Base-by-base conservation (phyloP, 1,140 invertebrate species). In the Drosophila melanogaster region DNA sequence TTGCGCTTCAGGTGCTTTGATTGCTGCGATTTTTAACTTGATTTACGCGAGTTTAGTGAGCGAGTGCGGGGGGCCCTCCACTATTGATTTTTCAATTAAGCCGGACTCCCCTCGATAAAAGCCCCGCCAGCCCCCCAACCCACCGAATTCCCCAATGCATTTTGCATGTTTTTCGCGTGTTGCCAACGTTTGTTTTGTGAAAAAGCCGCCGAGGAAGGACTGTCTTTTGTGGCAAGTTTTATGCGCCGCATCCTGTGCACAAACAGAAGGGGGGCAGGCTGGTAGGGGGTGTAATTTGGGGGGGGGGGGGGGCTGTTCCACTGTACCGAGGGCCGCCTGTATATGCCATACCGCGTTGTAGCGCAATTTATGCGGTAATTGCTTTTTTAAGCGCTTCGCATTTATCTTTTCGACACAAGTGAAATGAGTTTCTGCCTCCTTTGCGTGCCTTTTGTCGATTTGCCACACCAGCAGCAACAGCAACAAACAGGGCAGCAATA, bases 321-420 rank as follows among this genome's bases (percentile, higher is more conserved):
- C 60, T 70, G 73, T 58, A 30, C 8, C 26, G 26, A 64, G 62
- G 33, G 43, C 1, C 30, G 50, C 22, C 14, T 41, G 54, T 11
- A 33, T 15, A 14, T 8, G 22, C 54, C 61, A 46, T 55, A 69
- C 61, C 61, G 65, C 61, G 61, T 55, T 66, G 81, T 75, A 87
- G 81, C 70, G 81, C 85, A 89, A 89, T 89, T 89, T 89, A 89
- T 89, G 85, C 81, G 85, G 85, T 90, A 90, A 90, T 90, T 90
- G 85, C 86, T 90, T 90, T 90, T 90, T 90, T 90, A 90, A 90
- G 86, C 85, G 86, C 80, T 90, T 86, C 77, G 75, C 85, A 90
- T 90, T 90, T 90, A 90, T 90, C 85, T 90, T 90, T 90, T 90
- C 86, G 79, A 87, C 84, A 79, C 85, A 84, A 84, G 59, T 79